These are phyloP conservation scores for Crocidura indochinensis DNA, from an alignment of 2,797 vertebrate genomes.

Conservation along the genomic window DNA sequence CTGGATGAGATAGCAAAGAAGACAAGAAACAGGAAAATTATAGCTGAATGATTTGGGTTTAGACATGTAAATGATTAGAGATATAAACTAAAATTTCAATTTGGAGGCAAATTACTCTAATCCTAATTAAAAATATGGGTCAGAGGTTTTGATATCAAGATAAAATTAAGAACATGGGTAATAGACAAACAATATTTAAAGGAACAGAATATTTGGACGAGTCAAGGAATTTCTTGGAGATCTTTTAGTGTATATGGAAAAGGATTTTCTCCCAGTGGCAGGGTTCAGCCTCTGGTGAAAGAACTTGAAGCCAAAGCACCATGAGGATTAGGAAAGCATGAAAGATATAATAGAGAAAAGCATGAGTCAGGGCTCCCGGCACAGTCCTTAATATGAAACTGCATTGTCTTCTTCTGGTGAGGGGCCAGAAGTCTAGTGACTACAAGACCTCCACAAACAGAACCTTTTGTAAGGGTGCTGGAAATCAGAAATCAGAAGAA, in stretches of 20 bases:
- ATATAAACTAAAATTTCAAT: slow-evolving; percentile 15
- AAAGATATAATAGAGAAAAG: too few relatives aligned
- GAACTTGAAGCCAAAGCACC: too few relatives aligned
- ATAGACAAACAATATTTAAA: background rate
- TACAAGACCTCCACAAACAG: too few relatives aligned
- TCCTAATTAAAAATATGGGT: background rate
- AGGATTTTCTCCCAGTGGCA: background rate
- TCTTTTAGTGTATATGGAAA: background rate
- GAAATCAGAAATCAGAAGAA: too few relatives aligned
- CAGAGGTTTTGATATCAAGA: background rate
- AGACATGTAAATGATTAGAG: background rate
- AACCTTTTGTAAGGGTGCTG: too few relatives aligned
- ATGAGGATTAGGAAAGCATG: too few relatives aligned
- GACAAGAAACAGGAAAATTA: background rate
- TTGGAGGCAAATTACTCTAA: slow-evolving; percentile 17
- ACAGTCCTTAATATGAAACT: too few relatives aligned
- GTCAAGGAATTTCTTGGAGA: background rate
- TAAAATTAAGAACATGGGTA: background rate
- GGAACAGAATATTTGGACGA: background rate
- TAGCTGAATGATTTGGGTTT: background rate
- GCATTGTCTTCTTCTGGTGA: too few relatives aligned
- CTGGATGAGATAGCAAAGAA: background rate
- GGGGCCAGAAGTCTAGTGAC: too few relatives aligned
- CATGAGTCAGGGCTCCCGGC: too few relatives aligned
- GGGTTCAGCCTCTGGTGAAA: too few relatives aligned